Conservation (phyloP, 2,113 vertebrate species). For the Sylvietta virens region DNA sequence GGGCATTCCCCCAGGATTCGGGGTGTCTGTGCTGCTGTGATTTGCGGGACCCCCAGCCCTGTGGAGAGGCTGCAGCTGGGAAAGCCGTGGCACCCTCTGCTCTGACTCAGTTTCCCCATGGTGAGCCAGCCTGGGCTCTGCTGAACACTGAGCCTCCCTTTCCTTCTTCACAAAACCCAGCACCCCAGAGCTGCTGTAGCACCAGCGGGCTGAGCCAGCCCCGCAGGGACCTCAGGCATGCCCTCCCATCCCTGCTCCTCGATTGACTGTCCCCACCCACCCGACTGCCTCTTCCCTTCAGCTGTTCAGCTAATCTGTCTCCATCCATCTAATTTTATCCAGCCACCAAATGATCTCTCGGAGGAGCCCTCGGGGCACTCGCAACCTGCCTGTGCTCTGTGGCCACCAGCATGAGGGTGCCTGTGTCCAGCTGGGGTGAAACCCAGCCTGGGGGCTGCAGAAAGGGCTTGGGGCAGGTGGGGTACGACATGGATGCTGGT, state of each 20-base stretch:
- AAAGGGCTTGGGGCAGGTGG: fast-evolving
- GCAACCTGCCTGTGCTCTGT: background rate
- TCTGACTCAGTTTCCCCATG: background rate
- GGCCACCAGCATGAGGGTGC: background rate
- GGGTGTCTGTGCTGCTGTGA: background rate
- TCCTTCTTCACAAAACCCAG: background rate
- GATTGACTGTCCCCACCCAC: background rate
- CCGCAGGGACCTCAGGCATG: background rate
- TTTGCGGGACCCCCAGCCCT: background rate
- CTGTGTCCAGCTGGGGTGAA: fast-evolving
- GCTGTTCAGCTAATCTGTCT: conserved; percentile 57
- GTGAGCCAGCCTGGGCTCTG: background rate
- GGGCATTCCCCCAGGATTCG: background rate
- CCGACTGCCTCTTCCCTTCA: conserved; percentile 2
- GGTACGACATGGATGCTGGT: fast-evolving
- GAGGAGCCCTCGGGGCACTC: background rate
- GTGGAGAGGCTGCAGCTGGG: background rate
- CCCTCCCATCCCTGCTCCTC: background rate
- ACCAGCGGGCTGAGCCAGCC: background rate
- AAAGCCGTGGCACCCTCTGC: background rate
- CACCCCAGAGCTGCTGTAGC: background rate
- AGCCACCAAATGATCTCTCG: conserved; percentile 1
- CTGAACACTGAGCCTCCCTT: background rate
- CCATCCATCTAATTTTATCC: conserved; percentile 59
- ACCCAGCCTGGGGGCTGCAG: background rate